Evolutionary conservation across 2,888 invertebrate genomes (phyloP).

Genomic region (Polydrusus tereticollis): DNA sequence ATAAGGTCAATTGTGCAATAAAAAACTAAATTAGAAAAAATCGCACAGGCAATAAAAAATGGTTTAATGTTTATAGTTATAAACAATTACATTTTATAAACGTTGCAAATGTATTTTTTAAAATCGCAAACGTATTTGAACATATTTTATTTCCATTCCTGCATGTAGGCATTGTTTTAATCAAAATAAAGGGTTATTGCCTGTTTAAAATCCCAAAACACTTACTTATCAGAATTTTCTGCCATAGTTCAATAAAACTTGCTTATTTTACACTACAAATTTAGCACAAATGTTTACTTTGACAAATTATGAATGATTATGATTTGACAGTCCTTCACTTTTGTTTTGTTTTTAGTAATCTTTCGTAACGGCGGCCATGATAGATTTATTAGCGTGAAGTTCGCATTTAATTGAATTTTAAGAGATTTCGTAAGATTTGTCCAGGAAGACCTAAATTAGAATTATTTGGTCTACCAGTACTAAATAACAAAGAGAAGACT

Average conservation of each 20-base stretch:
- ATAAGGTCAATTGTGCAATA: conserved; percentile 24
- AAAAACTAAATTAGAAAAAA: neutral
- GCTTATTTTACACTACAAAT: conserved; percentile 49
- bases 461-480: no score
- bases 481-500: no score
- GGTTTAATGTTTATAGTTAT: no score
- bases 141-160: neutral
- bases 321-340: conserved; percentile 46
- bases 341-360: conserved; percentile 53
- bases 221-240: conserved; percentile 48
- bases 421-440: neutral
- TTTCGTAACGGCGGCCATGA: conserved; percentile 49
- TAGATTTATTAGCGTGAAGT: conserved; percentile 16
- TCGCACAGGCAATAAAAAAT: no score
- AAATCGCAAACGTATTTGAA: no score
- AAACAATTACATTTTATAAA: no score
- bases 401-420: neutral
- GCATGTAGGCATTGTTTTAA: conserved; percentile 28
- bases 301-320: conserved; percentile 12
- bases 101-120: no score
- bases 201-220: neutral
- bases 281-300: conserved; percentile 45
- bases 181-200: neutral
- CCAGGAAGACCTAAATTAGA: no score
- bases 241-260: conserved; percentile 47